Conservation (phyloP, 1,140 invertebrate genomes). For the Philopotamus ludificatus region DNA sequence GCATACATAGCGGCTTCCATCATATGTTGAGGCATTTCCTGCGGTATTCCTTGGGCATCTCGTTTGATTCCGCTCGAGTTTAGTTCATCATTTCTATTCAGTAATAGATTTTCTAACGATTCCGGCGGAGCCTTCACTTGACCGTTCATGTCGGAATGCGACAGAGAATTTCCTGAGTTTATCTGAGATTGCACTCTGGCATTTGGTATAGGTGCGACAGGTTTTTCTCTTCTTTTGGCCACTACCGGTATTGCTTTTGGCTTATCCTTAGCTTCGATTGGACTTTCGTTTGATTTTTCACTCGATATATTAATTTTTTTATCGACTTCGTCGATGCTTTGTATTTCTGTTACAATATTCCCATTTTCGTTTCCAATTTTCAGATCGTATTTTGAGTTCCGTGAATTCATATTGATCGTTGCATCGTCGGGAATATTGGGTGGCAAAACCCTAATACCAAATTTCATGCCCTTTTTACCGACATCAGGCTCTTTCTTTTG, state of each 20-base stretch:
- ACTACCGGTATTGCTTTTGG: slow-evolving; percentile 51
- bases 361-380: slow-evolving; percentile 53
- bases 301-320: slow-evolving; percentile 36
- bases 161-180: neutral
- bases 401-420: slow-evolving; percentile 46
- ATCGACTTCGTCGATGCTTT: slow-evolving; percentile 56
- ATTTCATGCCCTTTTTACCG: slow-evolving; percentile 61
- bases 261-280: slow-evolving; percentile 37
- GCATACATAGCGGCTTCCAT: slow-evolving; percentile 69
- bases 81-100: slow-evolving; percentile 44
- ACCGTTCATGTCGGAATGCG: neutral
- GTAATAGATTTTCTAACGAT: slow-evolving; percentile 22
- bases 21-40: slow-evolving; percentile 68
- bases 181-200: slow-evolving; percentile 45
- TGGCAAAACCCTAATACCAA: slow-evolving; percentile 68
- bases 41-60: slow-evolving; percentile 60
- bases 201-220: slow-evolving; percentile 54
- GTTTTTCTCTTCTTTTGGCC: slow-evolving; percentile 54
- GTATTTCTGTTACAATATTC: slow-evolving; percentile 48
- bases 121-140: neutral
- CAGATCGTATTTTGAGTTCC: slow-evolving; percentile 46
- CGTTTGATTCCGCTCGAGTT: slow-evolving; percentile 60
- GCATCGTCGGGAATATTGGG: slow-evolving; percentile 55
- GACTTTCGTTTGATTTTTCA: neutral
- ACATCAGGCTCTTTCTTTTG: slow-evolving; percentile 53